Conservation (phyloP, 2,797 vertebrate genomes). For the Scolopax rusticola region DNA sequence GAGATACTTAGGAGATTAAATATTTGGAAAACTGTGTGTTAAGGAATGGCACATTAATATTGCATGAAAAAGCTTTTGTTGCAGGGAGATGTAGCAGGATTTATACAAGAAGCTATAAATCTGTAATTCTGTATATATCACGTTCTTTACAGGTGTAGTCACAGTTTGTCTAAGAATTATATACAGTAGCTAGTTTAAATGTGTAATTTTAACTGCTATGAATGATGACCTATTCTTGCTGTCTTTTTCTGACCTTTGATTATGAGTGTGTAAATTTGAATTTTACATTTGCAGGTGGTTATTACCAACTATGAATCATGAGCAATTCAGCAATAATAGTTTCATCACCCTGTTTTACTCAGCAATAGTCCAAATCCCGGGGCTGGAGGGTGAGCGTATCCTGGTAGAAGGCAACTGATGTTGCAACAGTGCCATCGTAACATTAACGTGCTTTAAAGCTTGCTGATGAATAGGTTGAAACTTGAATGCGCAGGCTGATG, state of each 20-base stretch:
- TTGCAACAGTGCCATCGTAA: neutral
- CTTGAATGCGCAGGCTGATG: neutral
- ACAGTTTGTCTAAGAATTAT: neutral
- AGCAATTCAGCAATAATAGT: slow-evolving; percentile 24
- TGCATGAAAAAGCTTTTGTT: slow-evolving; percentile 62
- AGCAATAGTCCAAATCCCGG: slow-evolving; percentile 1
- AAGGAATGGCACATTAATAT: slow-evolving; percentile 10
- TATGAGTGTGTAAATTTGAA: slow-evolving; percentile 43
- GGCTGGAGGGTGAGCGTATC: slow-evolving; percentile 7
- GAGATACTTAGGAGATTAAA: slow-evolving; percentile 1
- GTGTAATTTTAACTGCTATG: slow-evolving; percentile 9
- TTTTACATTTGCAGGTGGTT: slow-evolving; percentile 43
- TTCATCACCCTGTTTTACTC: slow-evolving; percentile 42
- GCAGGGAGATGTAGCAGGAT: slow-evolving; percentile 9
- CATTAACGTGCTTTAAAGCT: neutral
- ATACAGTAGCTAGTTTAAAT: neutral
- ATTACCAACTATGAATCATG: slow-evolving; percentile 51
- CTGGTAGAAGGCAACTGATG: neutral
- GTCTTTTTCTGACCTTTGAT: slow-evolving; percentile 58
- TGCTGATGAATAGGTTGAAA: neutral
- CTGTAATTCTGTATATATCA: neutral
- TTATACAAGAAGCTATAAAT: slow-evolving; percentile 26
- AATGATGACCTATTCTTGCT: slow-evolving; percentile 40
- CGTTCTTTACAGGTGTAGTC: slow-evolving; percentile 30
- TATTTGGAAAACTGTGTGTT: slow-evolving; percentile 33